A percentile compares a stretch with the other conserved stretches of the same genome.
Conservation (phyloP, 2,797 vertebrate genomes). For the Chaunax sp. region DNA sequence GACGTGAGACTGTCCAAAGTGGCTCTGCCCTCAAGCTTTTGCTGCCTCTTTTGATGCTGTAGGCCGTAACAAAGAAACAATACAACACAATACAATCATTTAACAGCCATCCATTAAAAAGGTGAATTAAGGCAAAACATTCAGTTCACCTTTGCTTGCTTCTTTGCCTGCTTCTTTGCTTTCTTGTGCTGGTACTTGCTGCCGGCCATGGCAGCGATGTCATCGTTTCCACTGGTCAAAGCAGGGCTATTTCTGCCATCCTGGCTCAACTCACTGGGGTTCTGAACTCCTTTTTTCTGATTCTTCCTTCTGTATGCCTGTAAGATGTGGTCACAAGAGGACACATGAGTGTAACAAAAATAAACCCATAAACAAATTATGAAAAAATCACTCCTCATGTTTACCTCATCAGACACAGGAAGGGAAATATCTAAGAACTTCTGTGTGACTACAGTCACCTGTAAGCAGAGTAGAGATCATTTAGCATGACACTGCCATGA, state of each 20-base stretch:
- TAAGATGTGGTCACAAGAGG: not conserved
- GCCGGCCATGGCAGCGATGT: constrained; percentile 76
- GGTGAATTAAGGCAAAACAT: not conserved
- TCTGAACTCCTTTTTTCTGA: constrained; percentile 78
- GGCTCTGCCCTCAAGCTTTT: constrained; percentile 86
- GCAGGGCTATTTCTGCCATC: constrained; percentile 75
- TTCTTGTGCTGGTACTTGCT: constrained; percentile 98
- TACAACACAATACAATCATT: not conserved
- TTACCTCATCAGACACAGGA: constrained; percentile 95
- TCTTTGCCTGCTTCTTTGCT: constrained; percentile 95
- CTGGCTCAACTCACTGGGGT: constrained; percentile 73
- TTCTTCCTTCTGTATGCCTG: constrained; percentile 85
- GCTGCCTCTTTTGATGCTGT: constrained; percentile 91
- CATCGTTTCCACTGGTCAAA: constrained; percentile 81
- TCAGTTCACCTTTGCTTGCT: constrained; percentile 91
- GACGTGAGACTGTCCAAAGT: constrained; percentile 72
- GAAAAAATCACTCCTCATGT: not conserved
- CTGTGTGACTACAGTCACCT: constrained; percentile 96
- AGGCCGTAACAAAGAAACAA: constrained; percentile 14
- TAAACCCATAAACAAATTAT: not conserved
- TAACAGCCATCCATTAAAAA: constrained; percentile 9
- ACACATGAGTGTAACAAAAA: not conserved
- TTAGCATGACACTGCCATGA: constrained; percentile 10
- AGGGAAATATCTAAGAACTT: constrained; percentile 98
- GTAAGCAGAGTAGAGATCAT: constrained; percentile 22